Evolutionary conservation across 1,140 invertebrate genomes (phyloP), one percentile per base, ranked within the genome.

Genomic region (Nylanderia fulva): DNA sequence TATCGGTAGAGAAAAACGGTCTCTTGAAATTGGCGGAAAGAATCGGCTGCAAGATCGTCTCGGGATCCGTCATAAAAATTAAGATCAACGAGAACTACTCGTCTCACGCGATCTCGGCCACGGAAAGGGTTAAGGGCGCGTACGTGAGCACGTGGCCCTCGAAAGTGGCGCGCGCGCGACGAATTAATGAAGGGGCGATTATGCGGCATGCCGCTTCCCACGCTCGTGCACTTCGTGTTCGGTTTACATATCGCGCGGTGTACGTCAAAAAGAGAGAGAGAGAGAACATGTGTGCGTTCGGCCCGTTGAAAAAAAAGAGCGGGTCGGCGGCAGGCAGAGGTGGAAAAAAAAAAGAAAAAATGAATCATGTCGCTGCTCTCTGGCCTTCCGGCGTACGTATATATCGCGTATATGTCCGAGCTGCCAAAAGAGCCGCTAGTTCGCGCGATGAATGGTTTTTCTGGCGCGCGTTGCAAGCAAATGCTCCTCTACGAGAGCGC

Each of bases 381-480:
- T 82, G 66, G 24, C 39, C 77, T 82, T 82, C 77, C 77, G 77
- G 77, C 48, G 27, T 66, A 48, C 75, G 15, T 48, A n/a, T 48
- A n/a, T 68, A 77, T 52, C 61, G 42, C 29, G 27, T 29, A 27
- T 56, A 36, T 21, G 18, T 66, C 42, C 61, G 75, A 48, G 75
- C 42, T 68, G 61, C 77, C 52, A 72, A 69, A 80, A 82, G 77
- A 71, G 77, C 63, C 75, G 48, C 77, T 80, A 48, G 64, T 36
- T 71, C 36, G 66, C 52, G 52, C 77, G 27, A 82, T 82, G 77
- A 82, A 82, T 82, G 66, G 77, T 72, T 82, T 82, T 82, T 72
- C 66, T 80, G 64, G 64, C 36, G 36, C 42, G 18, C 64, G 64
- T 52, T 39, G 54, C 48, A 27, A 48, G 45, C 45, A 42, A 84